Evolutionary conservation across 1,140 invertebrate species (phyloP).

Genomic region (Drosophila kikkawai): DNA sequence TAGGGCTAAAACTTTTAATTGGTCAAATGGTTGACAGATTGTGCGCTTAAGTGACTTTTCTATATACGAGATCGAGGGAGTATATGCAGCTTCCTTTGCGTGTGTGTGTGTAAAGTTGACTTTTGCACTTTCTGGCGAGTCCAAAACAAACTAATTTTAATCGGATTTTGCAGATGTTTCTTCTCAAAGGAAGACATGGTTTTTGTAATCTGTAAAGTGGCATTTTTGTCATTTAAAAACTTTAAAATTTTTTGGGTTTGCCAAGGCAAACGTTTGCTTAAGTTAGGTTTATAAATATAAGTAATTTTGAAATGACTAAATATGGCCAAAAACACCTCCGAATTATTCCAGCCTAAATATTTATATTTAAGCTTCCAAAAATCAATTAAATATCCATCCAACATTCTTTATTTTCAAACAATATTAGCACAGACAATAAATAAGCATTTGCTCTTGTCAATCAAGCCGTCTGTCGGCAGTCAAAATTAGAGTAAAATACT

Average conservation of each 20-base stretch:
- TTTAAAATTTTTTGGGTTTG: not conserved
- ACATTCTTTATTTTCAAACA: not conserved
- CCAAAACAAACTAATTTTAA: conserved; percentile 68
- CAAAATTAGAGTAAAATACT: conserved; percentile 64
- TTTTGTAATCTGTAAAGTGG: conserved; percentile 9
- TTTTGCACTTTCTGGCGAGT: conserved; percentile 66
- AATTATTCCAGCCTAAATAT: not conserved
- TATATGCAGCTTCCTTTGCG: conserved; percentile 14
- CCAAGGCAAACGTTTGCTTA: not conserved
- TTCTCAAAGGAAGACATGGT: conserved; percentile 1
- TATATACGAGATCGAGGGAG: conserved; percentile 15
- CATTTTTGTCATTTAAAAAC: not conserved
- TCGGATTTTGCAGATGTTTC: conserved; percentile 60
- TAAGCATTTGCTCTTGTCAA: conserved; percentile 46
- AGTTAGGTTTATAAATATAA: not conserved
- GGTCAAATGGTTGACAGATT: conserved; percentile 81
- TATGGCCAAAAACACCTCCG: not conserved
- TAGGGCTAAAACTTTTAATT: conserved; percentile 81
- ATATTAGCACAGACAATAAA: conserved; percentile 8
- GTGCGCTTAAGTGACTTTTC: conserved; percentile 74
- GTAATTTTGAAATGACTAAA: not conserved
- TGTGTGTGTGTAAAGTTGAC: conserved; percentile 53
- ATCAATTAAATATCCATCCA: not conserved
- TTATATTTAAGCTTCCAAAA: not conserved
- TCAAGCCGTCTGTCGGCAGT: conserved; percentile 50